Percentiles rank a stretch among this genome's conserved stretches.
These are phyloP conservation scores for Leucophenga maculata DNA, from an alignment of 2,888 invertebrate species.

Conservation along the genomic window DNA sequence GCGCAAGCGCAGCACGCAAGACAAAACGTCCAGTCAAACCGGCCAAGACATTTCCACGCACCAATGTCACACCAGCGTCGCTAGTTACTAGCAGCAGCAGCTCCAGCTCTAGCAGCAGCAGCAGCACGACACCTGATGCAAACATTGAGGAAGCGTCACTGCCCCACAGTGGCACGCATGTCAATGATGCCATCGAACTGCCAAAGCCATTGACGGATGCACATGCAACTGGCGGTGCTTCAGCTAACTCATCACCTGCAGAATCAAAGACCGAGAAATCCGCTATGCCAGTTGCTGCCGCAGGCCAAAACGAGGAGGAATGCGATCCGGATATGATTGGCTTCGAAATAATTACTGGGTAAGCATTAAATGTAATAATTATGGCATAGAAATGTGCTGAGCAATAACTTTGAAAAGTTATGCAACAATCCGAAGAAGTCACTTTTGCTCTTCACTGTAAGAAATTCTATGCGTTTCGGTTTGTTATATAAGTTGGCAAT, in stretches of 20 bases:
- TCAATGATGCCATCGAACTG: constrained; percentile 52
- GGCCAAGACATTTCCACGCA: constrained; percentile 66
- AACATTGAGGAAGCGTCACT: constrained; percentile 36
- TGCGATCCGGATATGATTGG: constrained; percentile 93
- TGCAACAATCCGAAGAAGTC: too few species aligned
- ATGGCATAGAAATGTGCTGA: too few species aligned
- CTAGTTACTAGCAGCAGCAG: constrained; percentile 25
- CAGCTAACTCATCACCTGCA: not conserved
- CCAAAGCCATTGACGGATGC: constrained; percentile 63
- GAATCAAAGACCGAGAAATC: constrained; percentile 18
- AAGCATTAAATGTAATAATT: constrained; percentile 56
- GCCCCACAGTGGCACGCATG: constrained; percentile 40
- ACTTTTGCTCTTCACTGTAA: too few species aligned
- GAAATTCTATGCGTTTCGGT: too few species aligned
- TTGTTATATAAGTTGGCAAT: too few species aligned
- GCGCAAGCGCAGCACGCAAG: constrained; percentile 68
- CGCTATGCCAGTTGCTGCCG: constrained; percentile 7
- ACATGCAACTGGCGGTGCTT: constrained; percentile 19
- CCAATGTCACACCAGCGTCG: constrained; percentile 64
- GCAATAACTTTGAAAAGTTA: constrained; percentile 11
- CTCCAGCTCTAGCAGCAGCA: constrained; percentile 7
- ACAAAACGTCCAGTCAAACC: constrained; percentile 69
- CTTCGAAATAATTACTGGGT: constrained; percentile 93
- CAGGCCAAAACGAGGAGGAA: constrained; percentile 75
- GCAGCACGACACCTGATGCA: constrained; percentile 14